Conservation (phyloP, 1,140 invertebrate genomes). For the Subanguina moxae region DNA sequence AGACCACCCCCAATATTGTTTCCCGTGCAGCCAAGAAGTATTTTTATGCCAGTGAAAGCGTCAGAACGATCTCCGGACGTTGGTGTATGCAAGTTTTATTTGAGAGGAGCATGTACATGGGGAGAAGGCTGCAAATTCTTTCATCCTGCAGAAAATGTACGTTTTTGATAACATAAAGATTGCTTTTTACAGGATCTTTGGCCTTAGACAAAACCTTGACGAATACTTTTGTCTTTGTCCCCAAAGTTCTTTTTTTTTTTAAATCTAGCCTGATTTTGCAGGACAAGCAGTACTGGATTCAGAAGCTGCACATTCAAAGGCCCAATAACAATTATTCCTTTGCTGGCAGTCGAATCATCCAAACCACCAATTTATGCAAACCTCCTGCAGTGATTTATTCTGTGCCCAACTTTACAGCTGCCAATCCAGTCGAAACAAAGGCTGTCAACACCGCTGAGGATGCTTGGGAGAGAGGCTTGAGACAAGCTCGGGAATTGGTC, state of each 20-base stretch:
- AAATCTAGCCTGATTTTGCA: background rate
- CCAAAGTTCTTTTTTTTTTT: background rate
- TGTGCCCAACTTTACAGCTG: too few species aligned
- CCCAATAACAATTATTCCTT: background rate
- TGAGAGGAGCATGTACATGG: slow-evolving; percentile 4
- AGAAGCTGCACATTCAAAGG: background rate
- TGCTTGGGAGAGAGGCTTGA: background rate
- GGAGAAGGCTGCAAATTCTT: slow-evolving; percentile 5
- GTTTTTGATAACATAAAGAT: background rate
- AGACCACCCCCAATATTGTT: background rate
- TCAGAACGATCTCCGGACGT: background rate
- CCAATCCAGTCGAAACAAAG: too few species aligned
- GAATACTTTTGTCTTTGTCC: too few species aligned
- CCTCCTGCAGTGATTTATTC: background rate
- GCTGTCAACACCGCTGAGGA: background rate
- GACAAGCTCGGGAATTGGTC: background rate
- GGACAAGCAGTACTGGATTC: background rate
- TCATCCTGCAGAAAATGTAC: slow-evolving; percentile 1
- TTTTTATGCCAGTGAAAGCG: background rate
- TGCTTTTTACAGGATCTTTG: background rate
- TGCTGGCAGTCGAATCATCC: background rate
- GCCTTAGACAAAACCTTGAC: too few species aligned
- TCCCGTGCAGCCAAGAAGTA: background rate
- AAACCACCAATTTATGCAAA: background rate
- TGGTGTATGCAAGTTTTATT: slow-evolving; percentile 1